These are phyloP conservation scores for Dromas ardeola DNA, from an alignment of 2,113 vertebrate species.

Conservation along the genomic window DNA sequence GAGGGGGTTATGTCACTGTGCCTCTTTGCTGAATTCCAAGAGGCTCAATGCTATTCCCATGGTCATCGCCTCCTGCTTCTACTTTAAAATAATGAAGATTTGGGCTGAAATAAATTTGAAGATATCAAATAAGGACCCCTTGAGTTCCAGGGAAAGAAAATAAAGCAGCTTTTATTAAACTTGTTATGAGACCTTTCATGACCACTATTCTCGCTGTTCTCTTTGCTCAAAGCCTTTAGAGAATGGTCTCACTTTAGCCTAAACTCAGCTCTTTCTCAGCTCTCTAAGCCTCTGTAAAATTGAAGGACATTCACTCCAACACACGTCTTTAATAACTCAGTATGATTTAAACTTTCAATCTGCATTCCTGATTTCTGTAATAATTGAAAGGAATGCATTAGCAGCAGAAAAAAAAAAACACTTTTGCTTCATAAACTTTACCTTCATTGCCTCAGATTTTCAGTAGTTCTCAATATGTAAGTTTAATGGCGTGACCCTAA, in stretches of 20 bases:
- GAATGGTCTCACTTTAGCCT: slow-evolving; percentile 72
- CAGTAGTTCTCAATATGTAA: slow-evolving; percentile 85
- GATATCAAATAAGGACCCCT: slow-evolving; percentile 77
- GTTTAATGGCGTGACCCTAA: slow-evolving; percentile 92
- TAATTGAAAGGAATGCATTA: slow-evolving; percentile 77
- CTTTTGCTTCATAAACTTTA: slow-evolving; percentile 76
- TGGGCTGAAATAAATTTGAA: slow-evolving; percentile 80
- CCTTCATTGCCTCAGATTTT: slow-evolving; percentile 77
- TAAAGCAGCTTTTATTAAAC: slow-evolving; percentile 82
- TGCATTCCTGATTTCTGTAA: slow-evolving; percentile 67
- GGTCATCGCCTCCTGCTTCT: slow-evolving; percentile 65
- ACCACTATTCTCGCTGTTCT: slow-evolving; percentile 70
- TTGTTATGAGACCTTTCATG: slow-evolving; percentile 78
- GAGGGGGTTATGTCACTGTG: slow-evolving; percentile 60
- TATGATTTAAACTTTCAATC: slow-evolving; percentile 68
- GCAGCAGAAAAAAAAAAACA: slow-evolving; percentile 40
- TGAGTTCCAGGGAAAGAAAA: slow-evolving; percentile 75
- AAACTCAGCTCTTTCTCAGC: slow-evolving; percentile 71
- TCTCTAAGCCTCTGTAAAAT: slow-evolving; percentile 74
- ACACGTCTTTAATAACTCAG: slow-evolving; percentile 57
- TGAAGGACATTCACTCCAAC: slow-evolving; percentile 55
- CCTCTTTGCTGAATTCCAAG: slow-evolving; percentile 67
- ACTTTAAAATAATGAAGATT: slow-evolving; percentile 80
- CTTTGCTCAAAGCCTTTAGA: slow-evolving; percentile 73
- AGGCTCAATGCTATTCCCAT: slow-evolving; percentile 66